Evolutionary conservation across 2,888 invertebrate genomes (phyloP), one percentile per base, ranked within the genome.

Genomic region (Polyommatus iphigenia): DNA sequence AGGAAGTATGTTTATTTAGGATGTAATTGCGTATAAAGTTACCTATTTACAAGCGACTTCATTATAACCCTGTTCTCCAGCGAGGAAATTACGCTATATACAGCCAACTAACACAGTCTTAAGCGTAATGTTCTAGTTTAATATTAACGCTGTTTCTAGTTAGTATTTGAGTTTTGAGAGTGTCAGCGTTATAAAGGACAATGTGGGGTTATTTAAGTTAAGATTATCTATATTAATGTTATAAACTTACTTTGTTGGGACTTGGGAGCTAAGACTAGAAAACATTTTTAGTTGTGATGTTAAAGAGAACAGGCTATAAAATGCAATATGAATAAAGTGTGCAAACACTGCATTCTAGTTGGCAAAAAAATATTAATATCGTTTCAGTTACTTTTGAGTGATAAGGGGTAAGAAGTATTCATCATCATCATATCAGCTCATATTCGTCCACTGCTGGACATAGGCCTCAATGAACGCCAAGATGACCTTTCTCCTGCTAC

Each of bases 21-120:
- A 67, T 29, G 67, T 32, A 67, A 67, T 67, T 29, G 67, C 29
- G 67, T 32, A 67, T 67, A 67, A 18, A 67, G 67, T 67, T 67
- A 32, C 67, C 18, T 67, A 32, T 29, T 67, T 67, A 32, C 67
- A 29, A 29, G 67, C 67, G 24, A 32, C 67, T 67, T 67, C 15
- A 32, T 67, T 67, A 67, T 59, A 8, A 59, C 20, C 62, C 62
- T 24, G 62, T 59, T 67, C 24, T 29, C 13, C 24, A 10, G 29
- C 67, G 29, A 32, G 67, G 32, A 67, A 67, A 67, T 67, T 32
- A 67, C 15, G 1, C 15, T 62, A n/a, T n/a, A n/a, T n/a, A 67
- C 24, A 29, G 6, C 62, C 29, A 32, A 29, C 67, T 67, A 67
- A 67, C 29, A 32, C 29, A 67, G 18, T 15, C 67, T 32, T 67